phyloP scores from a whole-genome alignment of 2,113 vertebrate genomes.

The Carlito syrichta region DNA sequence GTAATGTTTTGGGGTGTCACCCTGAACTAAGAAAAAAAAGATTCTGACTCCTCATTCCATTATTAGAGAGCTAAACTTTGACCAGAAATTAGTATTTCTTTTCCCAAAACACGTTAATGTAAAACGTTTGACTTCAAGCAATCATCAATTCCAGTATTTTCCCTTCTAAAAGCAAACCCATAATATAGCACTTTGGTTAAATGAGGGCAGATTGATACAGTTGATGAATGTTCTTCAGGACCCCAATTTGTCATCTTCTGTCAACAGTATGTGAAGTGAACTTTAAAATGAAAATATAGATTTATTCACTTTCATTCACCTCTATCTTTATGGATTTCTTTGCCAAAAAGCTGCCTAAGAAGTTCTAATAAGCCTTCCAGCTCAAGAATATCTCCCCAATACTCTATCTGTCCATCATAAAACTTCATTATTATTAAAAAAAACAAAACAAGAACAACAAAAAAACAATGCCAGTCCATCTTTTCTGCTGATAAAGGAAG shows the following conservation, averaged over 20 bases:
- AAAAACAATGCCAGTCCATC: not conserved
- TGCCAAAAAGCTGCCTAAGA: not conserved
- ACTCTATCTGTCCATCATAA: not conserved
- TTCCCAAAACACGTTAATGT: not conserved
- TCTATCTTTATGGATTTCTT: constrained; percentile 46
- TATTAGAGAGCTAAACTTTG: not conserved
- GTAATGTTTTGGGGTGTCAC: not conserved
- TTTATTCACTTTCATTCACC: not conserved
- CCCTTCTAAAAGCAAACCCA: not conserved
- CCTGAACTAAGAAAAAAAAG: not conserved
- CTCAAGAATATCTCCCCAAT: not conserved
- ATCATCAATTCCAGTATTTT: not conserved
- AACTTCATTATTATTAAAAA: not conserved
- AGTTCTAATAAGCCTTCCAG: constrained; percentile 10
- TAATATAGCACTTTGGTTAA: not conserved
- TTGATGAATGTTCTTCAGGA: not conserved
- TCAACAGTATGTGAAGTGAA: constrained; percentile 27
- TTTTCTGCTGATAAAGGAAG: not conserved
- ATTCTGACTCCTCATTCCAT: not conserved
- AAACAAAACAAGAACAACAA: no score
- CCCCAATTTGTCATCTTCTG: constrained; percentile 35
- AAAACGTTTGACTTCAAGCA: not conserved
- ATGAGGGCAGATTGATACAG: not conserved
- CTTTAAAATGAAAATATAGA: constrained; percentile 49
- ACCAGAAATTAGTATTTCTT: not conserved